phyloP scores from a whole-genome alignment of 1,140 invertebrate species.

The Caenorhabditis elegans region WBcel235 BX284606.5:6319501-6320000 shows the following conservation, averaged over 20 bases:
- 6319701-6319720: neutral
- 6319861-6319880: neutral
- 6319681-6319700: conserved; percentile 26
- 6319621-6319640: neutral
- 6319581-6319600: conserved; percentile 4
- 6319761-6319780: neutral
- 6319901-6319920: neutral
- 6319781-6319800: neutral
- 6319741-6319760: neutral
- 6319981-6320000: too few species aligned
- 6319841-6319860: neutral
- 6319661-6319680: conserved; percentile 29
- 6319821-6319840: conserved; percentile 24
- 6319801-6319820: neutral
- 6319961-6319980: too few species aligned
- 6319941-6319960: too few species aligned
- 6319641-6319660: neutral
- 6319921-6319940: neutral
- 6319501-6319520: neutral
- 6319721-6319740: neutral
- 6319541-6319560: neutral
- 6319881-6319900: neutral
- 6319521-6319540: neutral
- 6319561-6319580: conserved; percentile 26
- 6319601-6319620: neutral